phyloP scores from a whole-genome alignment of 2,888 invertebrate species.

The Agonopterix heracliana region DNA sequence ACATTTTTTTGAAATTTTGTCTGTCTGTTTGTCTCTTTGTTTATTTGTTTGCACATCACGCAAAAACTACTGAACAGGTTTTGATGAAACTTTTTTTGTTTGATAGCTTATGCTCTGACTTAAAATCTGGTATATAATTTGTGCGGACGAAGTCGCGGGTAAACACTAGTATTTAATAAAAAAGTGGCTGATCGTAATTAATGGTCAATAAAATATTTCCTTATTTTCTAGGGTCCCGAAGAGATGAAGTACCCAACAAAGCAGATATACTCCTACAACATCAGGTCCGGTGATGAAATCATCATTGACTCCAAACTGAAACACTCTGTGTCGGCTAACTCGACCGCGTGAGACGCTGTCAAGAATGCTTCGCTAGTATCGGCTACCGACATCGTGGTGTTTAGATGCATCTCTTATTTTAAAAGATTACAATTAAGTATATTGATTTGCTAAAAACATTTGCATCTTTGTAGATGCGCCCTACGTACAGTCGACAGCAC shows the following conservation, averaged over 20 bases:
- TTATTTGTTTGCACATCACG: too few relatives aligned
- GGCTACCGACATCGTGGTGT: slow-evolving; percentile 1
- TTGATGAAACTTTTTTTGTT: too few relatives aligned
- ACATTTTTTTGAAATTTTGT: too few relatives aligned
- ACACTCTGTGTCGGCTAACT: slow-evolving; percentile 60
- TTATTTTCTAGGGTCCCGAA: slow-evolving; percentile 81
- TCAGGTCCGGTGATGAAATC: slow-evolving; percentile 92
- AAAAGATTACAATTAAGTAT: slow-evolving; percentile 1
- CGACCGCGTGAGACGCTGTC: slow-evolving; percentile 32
- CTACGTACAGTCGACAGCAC: too few relatives aligned
- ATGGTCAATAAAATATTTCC: slow-evolving; percentile 13
- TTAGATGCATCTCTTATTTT: slow-evolving; percentile 25
- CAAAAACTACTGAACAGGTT: too few relatives aligned
- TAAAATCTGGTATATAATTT: too few relatives aligned
- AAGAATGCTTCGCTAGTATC: background rate
- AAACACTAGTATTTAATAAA: too few relatives aligned
- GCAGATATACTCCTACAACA: slow-evolving; percentile 93
- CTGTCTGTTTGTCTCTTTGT: too few relatives aligned
- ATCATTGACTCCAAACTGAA: slow-evolving; percentile 88
- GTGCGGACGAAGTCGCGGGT: too few relatives aligned
- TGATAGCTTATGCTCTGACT: too few relatives aligned
- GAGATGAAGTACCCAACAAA: slow-evolving; percentile 93
- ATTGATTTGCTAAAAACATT: background rate
- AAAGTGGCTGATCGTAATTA: background rate
- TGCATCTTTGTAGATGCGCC: too few relatives aligned